Evolutionary conservation across 2,113 vertebrate species (phyloP), one percentile per base, ranked within the genome.

Genomic region (Lutjanus erythropterus): DNA sequence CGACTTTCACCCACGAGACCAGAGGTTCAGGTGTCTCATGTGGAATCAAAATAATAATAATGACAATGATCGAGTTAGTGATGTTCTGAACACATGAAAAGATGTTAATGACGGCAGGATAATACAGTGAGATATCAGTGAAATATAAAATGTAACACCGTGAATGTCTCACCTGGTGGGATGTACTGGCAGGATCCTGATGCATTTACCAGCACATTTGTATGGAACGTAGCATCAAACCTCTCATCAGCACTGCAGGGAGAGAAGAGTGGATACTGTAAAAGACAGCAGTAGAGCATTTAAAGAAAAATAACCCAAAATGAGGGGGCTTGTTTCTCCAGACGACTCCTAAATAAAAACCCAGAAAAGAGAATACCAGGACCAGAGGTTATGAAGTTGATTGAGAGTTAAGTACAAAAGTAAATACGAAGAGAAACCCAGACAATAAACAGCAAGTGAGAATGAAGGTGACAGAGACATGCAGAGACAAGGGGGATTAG

Each of bases 181-280:
- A 97, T 94, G 86, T 97, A 97, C 84, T 97, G 97, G 83, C 97
- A 97, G 65, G 94, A 80, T 78, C 97, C 97, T 60, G 96, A 94
- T 9, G 95, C 92, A 86, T 97, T 97, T 80, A 97, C 97, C 82
- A 97, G 84, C 71, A 97, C 97, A 59, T 97, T 97, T 29, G 96
- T 97, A 81, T 97, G 97, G 91, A 97, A 97, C 1, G 96, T 97
- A 0, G 96, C 96, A 83, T 97, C 96, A 85, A 97, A 97, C 89
- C 96, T 95, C 91, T 97, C 97, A 79, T 97, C 97, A 2, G 96
- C 97, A 87, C 97, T 97, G 61, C 66, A 90, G 72, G 1, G 3
- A 89, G 16, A 71, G 58, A 33, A 85, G 61, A 66, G 66, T 2
- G 7, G 2, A 64, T 23, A 1, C 61, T 3, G 16, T 0, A 52